Evolutionary conservation across 2,797 vertebrate genomes (phyloP).

Genomic region (Urophycis tenuis): DNA sequence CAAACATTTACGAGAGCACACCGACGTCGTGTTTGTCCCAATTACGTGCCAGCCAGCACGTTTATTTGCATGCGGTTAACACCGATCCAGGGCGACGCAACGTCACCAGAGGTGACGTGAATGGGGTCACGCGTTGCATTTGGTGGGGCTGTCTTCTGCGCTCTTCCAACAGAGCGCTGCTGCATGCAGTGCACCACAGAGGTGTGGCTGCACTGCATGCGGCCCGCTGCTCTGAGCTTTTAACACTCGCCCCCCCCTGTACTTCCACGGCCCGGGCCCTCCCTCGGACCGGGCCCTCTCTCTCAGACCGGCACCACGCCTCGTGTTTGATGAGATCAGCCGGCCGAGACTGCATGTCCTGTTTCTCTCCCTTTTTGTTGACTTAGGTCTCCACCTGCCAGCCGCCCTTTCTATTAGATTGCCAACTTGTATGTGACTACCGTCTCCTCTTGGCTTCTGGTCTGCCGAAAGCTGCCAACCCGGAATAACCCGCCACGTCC

Average conservation of each 20-base stretch:
- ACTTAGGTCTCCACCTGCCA: slow-evolving; percentile 16
- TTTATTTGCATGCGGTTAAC: neutral
- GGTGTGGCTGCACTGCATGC: neutral
- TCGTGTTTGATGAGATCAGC: neutral
- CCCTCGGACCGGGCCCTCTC: neutral
- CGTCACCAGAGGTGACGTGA: neutral
- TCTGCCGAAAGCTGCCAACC: neutral
- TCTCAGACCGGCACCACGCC: neutral
- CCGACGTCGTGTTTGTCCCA: neutral
- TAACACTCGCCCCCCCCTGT: neutral
- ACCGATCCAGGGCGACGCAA: neutral
- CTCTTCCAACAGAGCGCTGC: neutral
- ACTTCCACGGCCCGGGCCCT: neutral
- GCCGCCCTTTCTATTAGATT: neutral
- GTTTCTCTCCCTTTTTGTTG: slow-evolving; percentile 1
- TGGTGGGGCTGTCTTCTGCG: neutral
- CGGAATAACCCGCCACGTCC: neutral
- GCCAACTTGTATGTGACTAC: neutral
- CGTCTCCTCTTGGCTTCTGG: neutral
- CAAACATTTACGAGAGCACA: neutral
- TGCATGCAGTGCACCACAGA: neutral
- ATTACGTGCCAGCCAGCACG: neutral
- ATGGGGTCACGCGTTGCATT: neutral
- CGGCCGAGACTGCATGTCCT: neutral
- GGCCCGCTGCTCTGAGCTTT: neutral